Conservation (phyloP, 2,888 invertebrate species). For the Rotaria sp. region DNA sequence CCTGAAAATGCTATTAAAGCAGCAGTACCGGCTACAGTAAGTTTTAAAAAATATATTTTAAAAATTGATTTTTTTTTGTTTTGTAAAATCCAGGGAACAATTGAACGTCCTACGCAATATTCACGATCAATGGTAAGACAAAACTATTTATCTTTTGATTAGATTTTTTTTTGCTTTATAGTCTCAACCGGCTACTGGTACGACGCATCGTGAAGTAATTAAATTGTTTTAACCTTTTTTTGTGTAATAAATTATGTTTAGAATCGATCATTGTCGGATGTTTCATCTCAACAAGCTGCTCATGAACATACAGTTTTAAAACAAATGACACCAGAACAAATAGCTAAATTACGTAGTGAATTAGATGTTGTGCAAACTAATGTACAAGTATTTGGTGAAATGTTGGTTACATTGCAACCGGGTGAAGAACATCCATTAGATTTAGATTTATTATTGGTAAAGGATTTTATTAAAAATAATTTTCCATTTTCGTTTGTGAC, state of each 20-base stretch:
- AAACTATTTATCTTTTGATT: no score
- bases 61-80: background rate
- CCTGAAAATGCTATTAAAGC: background rate
- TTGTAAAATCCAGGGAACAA: background rate
- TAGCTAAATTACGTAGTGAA: conserved; percentile 80
- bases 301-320: background rate
- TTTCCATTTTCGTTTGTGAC: no score
- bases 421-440: conserved; percentile 76
- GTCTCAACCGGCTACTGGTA: background rate
- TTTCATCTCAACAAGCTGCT: background rate
- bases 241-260: no score
- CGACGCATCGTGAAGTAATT: background rate
- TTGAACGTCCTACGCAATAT: background rate
- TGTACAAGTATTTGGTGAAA: conserved; percentile 81
- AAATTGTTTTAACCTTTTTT: background rate
- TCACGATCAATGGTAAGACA: background rate
- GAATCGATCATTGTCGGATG: background rate
- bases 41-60: no score
- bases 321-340: conserved; percentile 65
- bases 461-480: background rate
- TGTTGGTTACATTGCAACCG: conserved; percentile 81
- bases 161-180: background rate
- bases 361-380: conserved; percentile 75
- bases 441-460: conserved; percentile 73
- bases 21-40: conserved; percentile 13